phyloP scores from a whole-genome alignment of 2,797 vertebrate species.

The Myotis daubentonii region DNA sequence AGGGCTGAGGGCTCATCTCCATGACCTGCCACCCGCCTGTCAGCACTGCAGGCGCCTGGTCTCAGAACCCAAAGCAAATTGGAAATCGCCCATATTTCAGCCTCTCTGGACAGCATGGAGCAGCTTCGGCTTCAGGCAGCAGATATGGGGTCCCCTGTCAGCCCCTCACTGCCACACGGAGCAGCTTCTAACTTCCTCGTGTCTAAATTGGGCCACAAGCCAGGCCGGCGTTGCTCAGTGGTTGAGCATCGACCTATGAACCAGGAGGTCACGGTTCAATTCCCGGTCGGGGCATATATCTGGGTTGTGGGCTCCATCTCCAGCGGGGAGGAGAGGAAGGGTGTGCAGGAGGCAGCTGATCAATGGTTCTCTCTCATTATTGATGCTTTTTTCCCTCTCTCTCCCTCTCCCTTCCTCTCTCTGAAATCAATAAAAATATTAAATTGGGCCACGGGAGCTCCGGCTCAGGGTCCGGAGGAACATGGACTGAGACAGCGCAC shows the following conservation, averaged over 20 bases:
- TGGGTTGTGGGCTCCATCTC: too few species aligned
- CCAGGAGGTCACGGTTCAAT: too few species aligned
- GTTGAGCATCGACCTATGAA: too few species aligned
- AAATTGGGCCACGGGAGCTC: rapidly evolving
- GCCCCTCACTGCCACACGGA: rapidly evolving
- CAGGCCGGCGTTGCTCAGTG: too few species aligned
- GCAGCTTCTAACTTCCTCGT: background rate
- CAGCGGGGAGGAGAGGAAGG: too few species aligned
- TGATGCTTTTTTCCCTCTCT: too few species aligned
- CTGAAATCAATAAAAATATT: too few species aligned
- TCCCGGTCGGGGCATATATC: too few species aligned
- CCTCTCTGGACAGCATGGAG: background rate
- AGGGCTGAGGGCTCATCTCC: background rate
- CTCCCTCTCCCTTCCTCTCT: too few species aligned
- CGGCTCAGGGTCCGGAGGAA: rapidly evolving
- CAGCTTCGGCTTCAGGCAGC: background rate
- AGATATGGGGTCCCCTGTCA: background rate
- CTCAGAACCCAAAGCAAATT: background rate
- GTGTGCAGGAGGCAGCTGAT: too few species aligned
- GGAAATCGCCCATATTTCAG: background rate
- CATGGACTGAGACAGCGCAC: rapidly evolving
- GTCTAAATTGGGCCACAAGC: too few species aligned
- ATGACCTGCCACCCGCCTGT: rapidly evolving
- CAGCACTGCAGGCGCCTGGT: rapidly evolving
- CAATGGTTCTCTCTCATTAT: too few species aligned